Percentiles rank a stretch among this genome's conserved stretches.
These are phyloP conservation scores for Phoxinus dragarum DNA, from an alignment of 2,797 vertebrate genomes.

Conservation along the genomic window DNA sequence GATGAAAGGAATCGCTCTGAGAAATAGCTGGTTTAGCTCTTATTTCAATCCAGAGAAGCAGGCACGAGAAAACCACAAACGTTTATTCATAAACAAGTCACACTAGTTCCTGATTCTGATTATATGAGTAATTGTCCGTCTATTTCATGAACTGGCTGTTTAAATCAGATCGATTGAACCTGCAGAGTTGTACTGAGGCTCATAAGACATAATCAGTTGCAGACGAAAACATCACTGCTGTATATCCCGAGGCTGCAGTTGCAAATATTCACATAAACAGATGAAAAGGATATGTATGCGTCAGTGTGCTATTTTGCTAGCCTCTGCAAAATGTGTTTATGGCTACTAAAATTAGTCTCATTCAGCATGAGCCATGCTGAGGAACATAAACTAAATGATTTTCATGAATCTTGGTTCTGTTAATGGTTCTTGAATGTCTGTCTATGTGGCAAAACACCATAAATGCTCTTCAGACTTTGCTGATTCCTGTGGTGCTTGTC, in stretches of 20 bases:
- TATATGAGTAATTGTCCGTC: background rate
- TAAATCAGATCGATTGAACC: conserved; percentile 9
- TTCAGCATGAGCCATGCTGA: background rate
- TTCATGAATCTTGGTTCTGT: background rate
- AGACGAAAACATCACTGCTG: conserved; percentile 9
- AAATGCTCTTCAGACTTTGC: background rate
- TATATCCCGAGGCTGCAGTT: background rate
- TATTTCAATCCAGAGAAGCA: background rate
- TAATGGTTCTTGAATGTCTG: background rate
- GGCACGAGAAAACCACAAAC: background rate
- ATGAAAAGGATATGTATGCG: background rate
- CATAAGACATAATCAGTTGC: background rate
- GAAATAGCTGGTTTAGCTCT: background rate
- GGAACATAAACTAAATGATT: background rate
- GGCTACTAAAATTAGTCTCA: background rate
- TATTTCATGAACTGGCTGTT: conserved; percentile 20
- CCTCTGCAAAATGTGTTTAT: background rate
- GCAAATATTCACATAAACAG: background rate
- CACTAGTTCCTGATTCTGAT: conserved; percentile 12
- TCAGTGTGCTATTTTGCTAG: background rate
- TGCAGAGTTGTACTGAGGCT: conserved; percentile 21
- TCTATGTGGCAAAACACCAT: background rate
- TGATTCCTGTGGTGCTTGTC: background rate
- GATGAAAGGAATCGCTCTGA: background rate
- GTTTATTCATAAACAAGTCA: background rate